Evolutionary conservation across 2,113 vertebrate genomes (phyloP).

Genomic region (Cardinalis cardinalis): DNA sequence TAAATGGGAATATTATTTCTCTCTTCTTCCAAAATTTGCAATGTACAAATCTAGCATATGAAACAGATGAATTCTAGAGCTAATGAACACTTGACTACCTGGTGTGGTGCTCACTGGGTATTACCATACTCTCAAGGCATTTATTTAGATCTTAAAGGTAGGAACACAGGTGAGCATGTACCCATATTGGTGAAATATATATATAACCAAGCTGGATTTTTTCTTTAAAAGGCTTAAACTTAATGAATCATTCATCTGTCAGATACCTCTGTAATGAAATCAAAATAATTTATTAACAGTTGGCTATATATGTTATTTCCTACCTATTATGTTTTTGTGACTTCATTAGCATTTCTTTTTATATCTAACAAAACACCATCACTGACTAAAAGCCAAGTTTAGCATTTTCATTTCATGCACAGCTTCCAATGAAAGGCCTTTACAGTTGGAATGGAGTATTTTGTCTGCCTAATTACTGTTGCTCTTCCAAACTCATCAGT

Average conservation of each 20-base stretch:
- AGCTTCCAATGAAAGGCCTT: neutral
- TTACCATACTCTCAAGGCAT: neutral
- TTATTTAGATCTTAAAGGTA: neutral
- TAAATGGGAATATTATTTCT: neutral
- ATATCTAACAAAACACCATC: neutral
- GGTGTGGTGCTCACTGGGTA: neutral
- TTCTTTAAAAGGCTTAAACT: neutral
- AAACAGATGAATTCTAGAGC: neutral
- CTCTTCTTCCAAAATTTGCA: neutral
- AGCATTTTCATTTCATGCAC: neutral
- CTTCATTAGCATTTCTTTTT: neutral
- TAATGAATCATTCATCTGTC: neutral
- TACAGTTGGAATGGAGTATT: neutral
- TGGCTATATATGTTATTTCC: neutral
- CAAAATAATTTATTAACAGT: neutral
- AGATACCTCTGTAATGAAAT: neutral
- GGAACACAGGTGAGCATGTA: neutral
- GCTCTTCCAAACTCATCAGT: neutral
- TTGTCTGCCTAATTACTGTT: neutral
- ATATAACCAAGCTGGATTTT: neutral
- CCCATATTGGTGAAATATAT: neutral
- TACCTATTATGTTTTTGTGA: neutral
- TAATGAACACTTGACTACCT: neutral
- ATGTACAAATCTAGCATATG: neutral
- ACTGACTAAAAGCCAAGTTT: neutral